Evolutionary conservation across 2,888 invertebrate genomes (phyloP).

Genomic region (Pristionchus arcanus): DNA sequence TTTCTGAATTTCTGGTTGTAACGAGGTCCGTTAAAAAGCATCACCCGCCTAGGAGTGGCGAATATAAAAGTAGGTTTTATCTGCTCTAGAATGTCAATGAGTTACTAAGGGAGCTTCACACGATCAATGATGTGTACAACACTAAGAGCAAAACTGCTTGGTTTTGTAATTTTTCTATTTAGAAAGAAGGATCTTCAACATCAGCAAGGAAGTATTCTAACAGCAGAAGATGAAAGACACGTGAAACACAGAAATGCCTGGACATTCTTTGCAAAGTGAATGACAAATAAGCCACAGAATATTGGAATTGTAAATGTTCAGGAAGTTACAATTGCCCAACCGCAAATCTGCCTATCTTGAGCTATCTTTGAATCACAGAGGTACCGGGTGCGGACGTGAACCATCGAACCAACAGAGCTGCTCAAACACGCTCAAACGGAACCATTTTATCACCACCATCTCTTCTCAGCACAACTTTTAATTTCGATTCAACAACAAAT

Average conservation of each 20-base stretch:
- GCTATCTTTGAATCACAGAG: neutral
- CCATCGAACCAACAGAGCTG: neutral
- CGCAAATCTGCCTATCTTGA: neutral
- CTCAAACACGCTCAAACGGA: neutral
- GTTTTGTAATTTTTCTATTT: neutral
- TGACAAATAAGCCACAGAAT: neutral
- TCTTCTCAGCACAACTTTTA: slow-evolving; percentile 25
- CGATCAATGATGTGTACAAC: no score
- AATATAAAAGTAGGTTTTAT: no score
- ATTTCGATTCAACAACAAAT: slow-evolving; percentile 12
- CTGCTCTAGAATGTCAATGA: no score
- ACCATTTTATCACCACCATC: neutral
- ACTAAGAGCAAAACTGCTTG: no score
- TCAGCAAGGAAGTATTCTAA: no score
- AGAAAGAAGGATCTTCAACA: neutral
- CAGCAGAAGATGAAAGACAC: no score
- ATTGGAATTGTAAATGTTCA: neutral
- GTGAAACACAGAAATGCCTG: neutral
- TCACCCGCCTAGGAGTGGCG: no score
- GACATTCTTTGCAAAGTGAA: neutral
- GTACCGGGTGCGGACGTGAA: neutral
- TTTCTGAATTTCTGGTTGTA: no score
- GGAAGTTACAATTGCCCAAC: no score
- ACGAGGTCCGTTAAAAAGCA: no score
- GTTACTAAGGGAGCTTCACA: no score